These are phyloP conservation scores for Drosophila nigromelanica DNA, from an alignment of 1,140 invertebrate species.

Conservation along the genomic window DNA sequence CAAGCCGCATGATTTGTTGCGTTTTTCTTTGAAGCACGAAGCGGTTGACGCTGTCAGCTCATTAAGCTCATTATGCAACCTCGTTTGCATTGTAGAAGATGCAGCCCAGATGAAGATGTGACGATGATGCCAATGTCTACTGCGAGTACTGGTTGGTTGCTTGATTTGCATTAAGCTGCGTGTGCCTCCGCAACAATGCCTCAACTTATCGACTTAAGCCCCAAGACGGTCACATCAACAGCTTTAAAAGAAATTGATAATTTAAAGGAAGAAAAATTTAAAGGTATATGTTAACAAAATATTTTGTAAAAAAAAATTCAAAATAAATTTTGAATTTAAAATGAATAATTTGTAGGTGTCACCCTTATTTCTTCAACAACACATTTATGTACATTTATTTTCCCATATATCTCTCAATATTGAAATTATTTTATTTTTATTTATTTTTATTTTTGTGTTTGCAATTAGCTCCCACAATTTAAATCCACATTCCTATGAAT, in stretches of 20 bases:
- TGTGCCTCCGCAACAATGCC: neutral
- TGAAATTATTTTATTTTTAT: neutral
- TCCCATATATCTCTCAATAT: too few species aligned
- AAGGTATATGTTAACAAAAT: neutral
- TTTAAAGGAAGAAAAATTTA: too few species aligned
- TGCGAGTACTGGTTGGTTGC: slow-evolving; percentile 2
- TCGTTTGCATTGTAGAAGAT: slow-evolving; percentile 61
- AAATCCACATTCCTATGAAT: neutral
- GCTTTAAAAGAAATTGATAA: neutral
- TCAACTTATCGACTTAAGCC: neutral
- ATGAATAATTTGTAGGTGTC: too few species aligned
- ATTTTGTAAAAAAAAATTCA: too few species aligned
- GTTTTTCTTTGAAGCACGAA: slow-evolving; percentile 19
- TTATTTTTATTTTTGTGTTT: neutral
- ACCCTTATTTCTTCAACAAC: too few species aligned
- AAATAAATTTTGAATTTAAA: too few species aligned
- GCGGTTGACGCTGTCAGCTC: slow-evolving; percentile 49
- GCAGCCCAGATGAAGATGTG: slow-evolving; percentile 23
- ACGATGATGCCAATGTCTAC: slow-evolving; percentile 23
- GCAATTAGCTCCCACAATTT: neutral
- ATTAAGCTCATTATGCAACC: slow-evolving; percentile 70
- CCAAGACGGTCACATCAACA: neutral
- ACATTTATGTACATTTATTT: too few species aligned
- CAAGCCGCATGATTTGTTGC: slow-evolving; percentile 66
- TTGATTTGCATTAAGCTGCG: neutral